Base-by-base conservation (phyloP, 2,888 invertebrate species). In the Amphipyra tragopoginis region DNA sequence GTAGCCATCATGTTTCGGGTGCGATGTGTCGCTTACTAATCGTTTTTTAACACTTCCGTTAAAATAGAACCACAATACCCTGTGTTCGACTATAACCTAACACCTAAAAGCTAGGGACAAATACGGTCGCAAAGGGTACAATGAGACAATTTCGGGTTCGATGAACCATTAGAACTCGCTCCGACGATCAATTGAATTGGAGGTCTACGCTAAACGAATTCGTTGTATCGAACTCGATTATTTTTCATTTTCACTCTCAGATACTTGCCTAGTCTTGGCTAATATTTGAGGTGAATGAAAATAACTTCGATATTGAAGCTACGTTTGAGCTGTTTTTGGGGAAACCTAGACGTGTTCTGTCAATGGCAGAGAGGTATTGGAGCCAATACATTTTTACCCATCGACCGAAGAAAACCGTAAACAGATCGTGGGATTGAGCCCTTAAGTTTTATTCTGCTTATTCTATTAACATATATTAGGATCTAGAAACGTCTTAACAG, bases 21-120 rank as follows among this genome's bases (percentile, higher is more conserved):
- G 86, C 88, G 81, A 83, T 82, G 83, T 75, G 74, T 84, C 87
- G 85, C 89, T 88, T 90, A 90, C 90, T 79, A 84, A 88, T 89
- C 91, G 87, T 85, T 86, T 90, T 91, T 84, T 85, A 90, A 90
- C 92, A 87, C 91, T 83, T 91, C 89, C 91, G 86, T 81, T 91
- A 93, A 93, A 93, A 94, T 93, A 94, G 93, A 93, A 94, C 94
- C 94, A 90, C 94, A 94, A 94, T 94, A 94, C 94, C 94, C 94
- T 94, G 94, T 93, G 93, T 88, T 93, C 87, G 87, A 91, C 82
- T 89, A 89, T 93, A 90, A 89, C 86, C 93, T 94, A 94, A 90
- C 85, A 91, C 89, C 91, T 94, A 93, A 85, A 86, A 90, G 89
- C 94, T 94, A 94, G 92, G 92, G 93, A 93, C 92, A 92, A 88